Conservation (phyloP, 2,888 invertebrate species). For the Xylophagus ater region DNA sequence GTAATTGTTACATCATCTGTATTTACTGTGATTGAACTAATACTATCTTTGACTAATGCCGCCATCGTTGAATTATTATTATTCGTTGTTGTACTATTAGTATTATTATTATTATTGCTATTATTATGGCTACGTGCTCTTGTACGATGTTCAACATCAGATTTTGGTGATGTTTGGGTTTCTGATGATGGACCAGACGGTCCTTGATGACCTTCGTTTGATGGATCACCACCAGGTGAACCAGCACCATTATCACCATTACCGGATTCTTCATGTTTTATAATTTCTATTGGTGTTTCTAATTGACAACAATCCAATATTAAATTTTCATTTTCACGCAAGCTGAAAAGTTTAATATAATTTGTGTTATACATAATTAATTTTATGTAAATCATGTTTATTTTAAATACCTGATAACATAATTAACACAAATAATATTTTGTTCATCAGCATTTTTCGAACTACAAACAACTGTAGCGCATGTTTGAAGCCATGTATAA, state of each 20-base stretch:
- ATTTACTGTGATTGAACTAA: slow-evolving; percentile 33
- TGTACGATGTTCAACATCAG: slow-evolving; percentile 29
- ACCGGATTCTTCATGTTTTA: slow-evolving; percentile 68
- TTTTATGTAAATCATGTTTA: no score
- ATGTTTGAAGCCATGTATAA: slow-evolving; percentile 93
- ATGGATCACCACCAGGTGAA: slow-evolving; percentile 71
- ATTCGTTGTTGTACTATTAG: slow-evolving; percentile 18
- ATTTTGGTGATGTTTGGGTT: slow-evolving; percentile 39
- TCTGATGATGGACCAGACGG: slow-evolving; percentile 37
- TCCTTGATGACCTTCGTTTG: slow-evolving; percentile 41
- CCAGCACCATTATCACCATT: slow-evolving; percentile 73
- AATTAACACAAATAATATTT: slow-evolving; percentile 94
- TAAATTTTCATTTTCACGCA: slow-evolving; percentile 69
- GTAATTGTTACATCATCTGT: slow-evolving; percentile 24
- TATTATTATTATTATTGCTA: slow-evolving; percentile 29
- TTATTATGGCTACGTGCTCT: slow-evolving; percentile 31
- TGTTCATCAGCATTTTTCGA: slow-evolving; percentile 94
- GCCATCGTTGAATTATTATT: slow-evolving; percentile 15
- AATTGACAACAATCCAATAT: slow-evolving; percentile 91
- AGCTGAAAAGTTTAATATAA: slow-evolving; percentile 23
- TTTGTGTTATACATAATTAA: no score
- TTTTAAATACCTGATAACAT: slow-evolving; percentile 81
- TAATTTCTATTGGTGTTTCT: slow-evolving; percentile 65
- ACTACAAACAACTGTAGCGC: slow-evolving; percentile 92
- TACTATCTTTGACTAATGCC: slow-evolving; percentile 24